A percentile compares a stretch with the other conserved stretches of the same genome.
phyloP scores from a whole-genome alignment of 2,888 invertebrate species.

The Byasa hedistus region DNA sequence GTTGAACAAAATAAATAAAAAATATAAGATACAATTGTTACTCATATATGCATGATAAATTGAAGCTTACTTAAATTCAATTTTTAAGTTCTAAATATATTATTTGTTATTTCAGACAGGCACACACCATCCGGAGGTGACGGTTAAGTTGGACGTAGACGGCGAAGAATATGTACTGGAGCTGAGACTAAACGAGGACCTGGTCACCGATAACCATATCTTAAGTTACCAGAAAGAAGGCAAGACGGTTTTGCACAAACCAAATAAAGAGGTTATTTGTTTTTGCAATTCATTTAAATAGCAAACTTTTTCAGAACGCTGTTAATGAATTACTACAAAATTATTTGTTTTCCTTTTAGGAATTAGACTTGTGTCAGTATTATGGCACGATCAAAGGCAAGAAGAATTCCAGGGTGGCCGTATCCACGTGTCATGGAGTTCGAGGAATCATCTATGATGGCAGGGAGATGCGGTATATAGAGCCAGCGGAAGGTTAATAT shows the following conservation, averaged over 20 bases:
- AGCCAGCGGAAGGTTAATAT: conserved; percentile 58
- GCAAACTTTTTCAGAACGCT: background rate
- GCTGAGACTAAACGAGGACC: conserved; percentile 85
- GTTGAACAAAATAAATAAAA: too few relatives aligned
- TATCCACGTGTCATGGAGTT: conserved; percentile 89
- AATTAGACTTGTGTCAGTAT: conserved; percentile 87
- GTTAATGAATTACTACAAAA: background rate
- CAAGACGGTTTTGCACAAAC: conserved; percentile 75
- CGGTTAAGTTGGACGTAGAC: conserved; percentile 83
- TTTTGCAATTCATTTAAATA: background rate
- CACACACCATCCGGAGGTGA: conserved; percentile 69
- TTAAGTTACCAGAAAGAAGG: conserved; percentile 80
- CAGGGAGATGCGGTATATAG: conserved; percentile 85
- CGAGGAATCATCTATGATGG: conserved; percentile 91
- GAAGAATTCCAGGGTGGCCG: conserved; percentile 87
- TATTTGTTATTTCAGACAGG: conserved; percentile 53
- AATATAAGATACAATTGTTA: too few relatives aligned
- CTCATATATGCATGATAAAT: background rate
- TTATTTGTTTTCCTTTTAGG: conserved; percentile 71
- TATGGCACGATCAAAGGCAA: conserved; percentile 85
- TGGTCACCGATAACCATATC: conserved; percentile 85
- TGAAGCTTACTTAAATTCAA: background rate
- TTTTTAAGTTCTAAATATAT: background rate
- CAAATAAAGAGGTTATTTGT: conserved; percentile 73
- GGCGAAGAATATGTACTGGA: conserved; percentile 84